Conservation (phyloP, 2,113 vertebrate species). For the Hiodon alosoides region DNA sequence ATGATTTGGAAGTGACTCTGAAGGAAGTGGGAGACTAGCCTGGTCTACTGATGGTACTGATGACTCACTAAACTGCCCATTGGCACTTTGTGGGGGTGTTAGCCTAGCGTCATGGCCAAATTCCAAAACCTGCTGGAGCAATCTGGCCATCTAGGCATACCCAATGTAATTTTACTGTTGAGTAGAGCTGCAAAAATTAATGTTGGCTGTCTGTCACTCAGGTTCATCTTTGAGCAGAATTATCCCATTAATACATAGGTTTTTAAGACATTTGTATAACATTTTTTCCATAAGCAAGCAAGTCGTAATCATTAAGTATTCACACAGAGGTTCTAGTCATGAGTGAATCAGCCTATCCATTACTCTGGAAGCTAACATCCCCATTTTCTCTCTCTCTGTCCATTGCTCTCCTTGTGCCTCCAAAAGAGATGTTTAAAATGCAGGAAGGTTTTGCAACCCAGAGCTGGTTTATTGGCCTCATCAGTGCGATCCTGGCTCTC, state of each 20-base stretch:
- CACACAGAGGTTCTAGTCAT: neutral
- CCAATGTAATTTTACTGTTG: neutral
- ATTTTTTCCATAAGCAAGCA: neutral
- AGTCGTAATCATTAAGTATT: neutral
- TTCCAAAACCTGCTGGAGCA: neutral
- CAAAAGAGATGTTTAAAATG: conserved; percentile 45
- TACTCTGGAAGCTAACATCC: neutral
- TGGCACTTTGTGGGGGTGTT: neutral
- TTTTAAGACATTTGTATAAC: neutral
- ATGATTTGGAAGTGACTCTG: no score
- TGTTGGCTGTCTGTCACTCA: neutral
- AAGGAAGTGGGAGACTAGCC: no score
- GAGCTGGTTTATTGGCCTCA: conserved; percentile 83
- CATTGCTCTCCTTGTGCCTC: neutral
- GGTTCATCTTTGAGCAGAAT: neutral
- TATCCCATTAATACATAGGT: no score
- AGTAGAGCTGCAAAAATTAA: neutral
- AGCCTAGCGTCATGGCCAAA: neutral
- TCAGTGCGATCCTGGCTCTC: conserved; percentile 71
- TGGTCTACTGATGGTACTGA: no score
- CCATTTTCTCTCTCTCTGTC: neutral
- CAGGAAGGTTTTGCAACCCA: conserved; percentile 63
- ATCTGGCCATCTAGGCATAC: neutral
- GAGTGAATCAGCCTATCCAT: neutral
- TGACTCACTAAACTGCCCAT: neutral